phyloP scores from a whole-genome alignment of 2,797 vertebrate species.

The Caiman crocodilus region DNA sequence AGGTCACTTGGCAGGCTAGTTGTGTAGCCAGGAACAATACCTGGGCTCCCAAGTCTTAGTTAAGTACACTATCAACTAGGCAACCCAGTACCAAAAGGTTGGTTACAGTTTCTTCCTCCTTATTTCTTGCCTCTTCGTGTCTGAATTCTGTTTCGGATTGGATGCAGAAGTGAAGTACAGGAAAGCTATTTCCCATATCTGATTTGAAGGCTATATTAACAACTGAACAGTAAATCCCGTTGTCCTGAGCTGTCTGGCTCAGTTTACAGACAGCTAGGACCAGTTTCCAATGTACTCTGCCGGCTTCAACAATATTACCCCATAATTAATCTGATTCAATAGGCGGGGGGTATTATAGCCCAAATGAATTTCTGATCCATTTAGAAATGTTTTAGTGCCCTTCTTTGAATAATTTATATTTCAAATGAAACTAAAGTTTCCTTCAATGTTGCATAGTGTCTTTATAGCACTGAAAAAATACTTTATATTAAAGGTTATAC shows the following conservation, averaged over 20 bases:
- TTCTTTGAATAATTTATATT: neutral
- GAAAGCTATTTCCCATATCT: neutral
- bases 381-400: neutral
- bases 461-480: neutral
- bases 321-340: neutral
- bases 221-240: constrained; percentile 3
- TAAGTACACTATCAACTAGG: neutral
- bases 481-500: neutral
- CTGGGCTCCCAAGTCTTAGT: neutral
- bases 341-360: neutral
- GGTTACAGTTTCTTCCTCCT: neutral
- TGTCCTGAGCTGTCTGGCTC: neutral
- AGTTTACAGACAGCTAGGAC: neutral
- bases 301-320: neutral
- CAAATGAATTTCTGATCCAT: neutral
- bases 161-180: neutral
- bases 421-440: neutral
- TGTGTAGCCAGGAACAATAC: neutral
- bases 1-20: neutral
- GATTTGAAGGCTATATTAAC: neutral
- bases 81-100: neutral
- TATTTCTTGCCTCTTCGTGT: neutral
- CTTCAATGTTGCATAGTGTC: neutral
- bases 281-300: neutral
- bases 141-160: neutral